A percentile compares a stretch with the other conserved stretches of the same genome.
phyloP scores from a whole-genome alignment of 1,140 invertebrate species.

The Micrasema longulum region DNA sequence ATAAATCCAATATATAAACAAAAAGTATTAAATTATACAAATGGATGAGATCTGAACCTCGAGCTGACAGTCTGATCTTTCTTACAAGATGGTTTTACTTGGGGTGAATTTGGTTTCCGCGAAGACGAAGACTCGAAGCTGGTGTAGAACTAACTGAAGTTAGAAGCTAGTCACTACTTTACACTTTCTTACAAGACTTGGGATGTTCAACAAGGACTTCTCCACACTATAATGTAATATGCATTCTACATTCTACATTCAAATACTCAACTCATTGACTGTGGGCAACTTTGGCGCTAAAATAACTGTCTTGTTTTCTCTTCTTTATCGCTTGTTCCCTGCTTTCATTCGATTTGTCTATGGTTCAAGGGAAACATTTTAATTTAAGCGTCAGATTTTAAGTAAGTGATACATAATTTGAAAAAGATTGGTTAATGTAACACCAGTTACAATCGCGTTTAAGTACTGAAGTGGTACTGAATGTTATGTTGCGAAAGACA shows the following conservation, averaged over 20 bases:
- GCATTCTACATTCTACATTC: no score
- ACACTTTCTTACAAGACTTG: constrained; percentile 38
- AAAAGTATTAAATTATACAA: no score
- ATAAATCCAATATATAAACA: not conserved
- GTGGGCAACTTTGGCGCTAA: constrained; percentile 1
- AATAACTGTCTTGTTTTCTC: constrained; percentile 21
- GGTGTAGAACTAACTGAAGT: constrained; percentile 33
- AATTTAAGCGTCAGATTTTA: not conserved
- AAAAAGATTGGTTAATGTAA: no score
- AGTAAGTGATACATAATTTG: no score
- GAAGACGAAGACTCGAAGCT: not conserved
- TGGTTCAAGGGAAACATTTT: not conserved
- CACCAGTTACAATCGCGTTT: no score
- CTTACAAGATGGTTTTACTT: not conserved
- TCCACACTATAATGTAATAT: not conserved
- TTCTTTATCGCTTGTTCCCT: no score
- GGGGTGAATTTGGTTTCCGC: not conserved
- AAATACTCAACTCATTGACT: not conserved
- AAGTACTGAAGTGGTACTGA: no score
- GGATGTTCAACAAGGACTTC: constrained; percentile 21
- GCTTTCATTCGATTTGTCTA: no score
- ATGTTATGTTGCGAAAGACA: no score
- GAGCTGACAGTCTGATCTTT: no score
- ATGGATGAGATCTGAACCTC: no score
- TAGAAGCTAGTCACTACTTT: constrained; percentile 29